Conservation (phyloP, 2,888 invertebrate species). For the Philopedon plagiatum region DNA sequence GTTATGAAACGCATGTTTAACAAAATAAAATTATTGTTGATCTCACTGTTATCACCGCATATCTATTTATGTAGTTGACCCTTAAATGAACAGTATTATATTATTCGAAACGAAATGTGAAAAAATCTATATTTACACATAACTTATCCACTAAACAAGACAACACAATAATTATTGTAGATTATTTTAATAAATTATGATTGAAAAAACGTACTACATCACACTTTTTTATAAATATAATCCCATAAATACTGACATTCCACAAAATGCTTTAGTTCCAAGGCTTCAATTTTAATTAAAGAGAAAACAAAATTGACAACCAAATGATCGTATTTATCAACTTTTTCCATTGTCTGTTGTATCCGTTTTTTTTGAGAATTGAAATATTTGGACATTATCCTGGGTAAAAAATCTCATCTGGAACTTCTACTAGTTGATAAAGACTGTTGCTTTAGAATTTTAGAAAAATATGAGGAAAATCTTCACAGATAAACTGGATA, state of each 20-base stretch:
- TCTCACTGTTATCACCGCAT: conserved; percentile 42
- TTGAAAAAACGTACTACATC: conserved; percentile 29
- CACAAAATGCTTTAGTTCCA: no score
- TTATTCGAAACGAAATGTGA: conserved; percentile 47
- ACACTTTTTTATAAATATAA: neutral
- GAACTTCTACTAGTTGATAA: no score
- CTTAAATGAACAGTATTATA: conserved; percentile 50
- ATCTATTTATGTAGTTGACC: conserved; percentile 51
- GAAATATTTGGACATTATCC: no score
- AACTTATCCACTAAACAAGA: conserved; percentile 43
- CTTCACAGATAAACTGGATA: no score
- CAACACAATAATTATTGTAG: conserved; percentile 46
- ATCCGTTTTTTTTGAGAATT: no score
- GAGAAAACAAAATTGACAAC: no score
- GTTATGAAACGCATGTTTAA: conserved; percentile 35
- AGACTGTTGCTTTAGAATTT: no score
- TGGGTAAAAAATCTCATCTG: no score
- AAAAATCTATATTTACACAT: conserved; percentile 50
- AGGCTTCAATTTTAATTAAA: no score
- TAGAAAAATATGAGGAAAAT: no score
- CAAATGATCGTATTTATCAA: no score
- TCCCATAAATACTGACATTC: conserved; percentile 5
- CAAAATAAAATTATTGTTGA: conserved; percentile 42
- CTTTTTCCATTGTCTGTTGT: no score
- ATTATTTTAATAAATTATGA: conserved; percentile 35